These are phyloP conservation scores for Chrysomela aeneicollis DNA, from an alignment of 2,888 invertebrate genomes.

Conservation along the genomic window DNA sequence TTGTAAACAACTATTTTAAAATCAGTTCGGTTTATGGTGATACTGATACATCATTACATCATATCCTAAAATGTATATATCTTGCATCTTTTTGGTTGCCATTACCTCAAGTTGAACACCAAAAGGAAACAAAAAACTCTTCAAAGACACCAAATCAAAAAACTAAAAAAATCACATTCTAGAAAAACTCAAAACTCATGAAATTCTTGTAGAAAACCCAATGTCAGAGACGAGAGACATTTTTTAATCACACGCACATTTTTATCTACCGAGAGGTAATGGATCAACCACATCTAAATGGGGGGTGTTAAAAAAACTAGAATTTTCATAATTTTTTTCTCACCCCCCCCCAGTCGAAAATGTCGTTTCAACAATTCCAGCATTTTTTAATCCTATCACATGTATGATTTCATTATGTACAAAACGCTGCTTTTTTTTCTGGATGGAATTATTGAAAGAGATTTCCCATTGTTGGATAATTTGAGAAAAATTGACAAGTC, in stretches of 20 bases:
- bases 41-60: constrained; percentile 28
- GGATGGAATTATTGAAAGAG: constrained; percentile 28
- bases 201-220: constrained; percentile 24
- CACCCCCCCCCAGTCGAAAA: constrained; percentile 14
- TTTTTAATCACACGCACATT: constrained; percentile 32
- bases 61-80: constrained; percentile 27
- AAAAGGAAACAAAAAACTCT: constrained; percentile 49
- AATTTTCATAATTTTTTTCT: constrained; percentile 9
- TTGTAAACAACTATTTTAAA: constrained; percentile 18
- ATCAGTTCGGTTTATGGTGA: constrained; percentile 32
- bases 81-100: constrained; percentile 25
- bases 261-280: constrained; percentile 30
- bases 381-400: constrained; percentile 37
- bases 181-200: neutral
- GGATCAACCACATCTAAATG: constrained; percentile 28
- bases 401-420: constrained; percentile 35
- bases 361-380: constrained; percentile 24
- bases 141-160: constrained; percentile 49
- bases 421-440: constrained; percentile 38
- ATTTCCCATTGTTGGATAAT: constrained; percentile 29
- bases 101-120: constrained; percentile 43
- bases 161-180: constrained; percentile 35
- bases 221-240: constrained; percentile 33
- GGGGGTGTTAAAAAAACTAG: constrained; percentile 6
- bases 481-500: constrained; percentile 45